Percentiles rank a stretch among this genome's conserved stretches.
Conservation (phyloP, 1,140 invertebrate species). For the Panagrolaimus sp. region DNA sequence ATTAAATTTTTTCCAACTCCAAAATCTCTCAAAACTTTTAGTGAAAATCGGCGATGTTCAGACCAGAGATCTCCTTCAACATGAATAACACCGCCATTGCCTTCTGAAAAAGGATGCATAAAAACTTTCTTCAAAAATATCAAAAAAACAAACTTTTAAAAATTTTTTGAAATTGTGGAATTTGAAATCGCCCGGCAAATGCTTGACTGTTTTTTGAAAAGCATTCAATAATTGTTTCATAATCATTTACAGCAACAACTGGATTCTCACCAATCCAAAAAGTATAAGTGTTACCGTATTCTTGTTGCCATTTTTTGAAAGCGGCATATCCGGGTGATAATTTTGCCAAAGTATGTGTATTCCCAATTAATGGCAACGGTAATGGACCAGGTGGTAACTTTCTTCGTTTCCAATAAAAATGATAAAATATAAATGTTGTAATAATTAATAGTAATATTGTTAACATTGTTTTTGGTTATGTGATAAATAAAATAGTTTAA, state of each 20-base stretch:
- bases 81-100: constrained; percentile 12
- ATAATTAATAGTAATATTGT: background rate
- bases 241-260: background rate
- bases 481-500: too few species aligned
- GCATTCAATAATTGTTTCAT: constrained; percentile 12
- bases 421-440: background rate
- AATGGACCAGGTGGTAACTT: background rate
- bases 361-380: background rate
- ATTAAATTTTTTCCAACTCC: constrained; percentile 69
- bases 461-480: too few species aligned
- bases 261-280: background rate
- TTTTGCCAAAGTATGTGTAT: background rate
- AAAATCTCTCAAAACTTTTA: constrained; percentile 68
- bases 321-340: background rate
- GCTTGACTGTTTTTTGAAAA: constrained; percentile 17
- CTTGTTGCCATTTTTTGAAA: background rate
- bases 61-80: constrained; percentile 74
- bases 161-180: background rate
- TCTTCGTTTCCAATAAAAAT: background rate
- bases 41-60: constrained; percentile 72
- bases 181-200: constrained; percentile 1
- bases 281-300: background rate
- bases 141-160: background rate
- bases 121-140: background rate
- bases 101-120: constrained; percentile 10